phyloP scores from a whole-genome alignment of 1,140 invertebrate genomes.

The Theocolax elegans region DNA sequence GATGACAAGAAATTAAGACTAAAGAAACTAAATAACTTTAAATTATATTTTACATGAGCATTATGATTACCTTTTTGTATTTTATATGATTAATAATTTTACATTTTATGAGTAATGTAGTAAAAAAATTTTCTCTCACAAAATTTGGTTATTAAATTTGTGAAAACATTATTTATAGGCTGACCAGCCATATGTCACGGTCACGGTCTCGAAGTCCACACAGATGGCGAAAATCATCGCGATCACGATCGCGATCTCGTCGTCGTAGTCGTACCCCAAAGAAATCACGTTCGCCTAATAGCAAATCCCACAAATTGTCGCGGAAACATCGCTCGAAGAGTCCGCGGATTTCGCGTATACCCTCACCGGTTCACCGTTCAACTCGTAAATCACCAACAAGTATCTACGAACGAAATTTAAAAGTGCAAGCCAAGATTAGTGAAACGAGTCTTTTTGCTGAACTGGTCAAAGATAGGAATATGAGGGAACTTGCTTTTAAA shows the following conservation, averaged over 20 bases:
- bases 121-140: too few relatives aligned
- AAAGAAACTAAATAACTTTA: too few relatives aligned
- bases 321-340: constrained; percentile 65
- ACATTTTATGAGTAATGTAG: too few relatives aligned
- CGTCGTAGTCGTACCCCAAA: constrained; percentile 61
- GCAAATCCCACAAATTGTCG: constrained; percentile 58
- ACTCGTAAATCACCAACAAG: constrained; percentile 63
- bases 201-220: constrained; percentile 61
- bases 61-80: too few relatives aligned
- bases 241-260: constrained; percentile 60
- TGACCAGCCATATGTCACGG: constrained; percentile 58
- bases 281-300: constrained; percentile 63
- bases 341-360: constrained; percentile 59
- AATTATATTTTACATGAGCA: too few relatives aligned
- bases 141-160: too few relatives aligned
- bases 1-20: too few relatives aligned
- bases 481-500: constrained; percentile 78
- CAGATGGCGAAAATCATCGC: constrained; percentile 60
- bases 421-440: constrained; percentile 76
- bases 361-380: constrained; percentile 60
- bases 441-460: constrained; percentile 90
- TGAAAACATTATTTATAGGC: too few relatives aligned
- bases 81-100: too few relatives aligned
- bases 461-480: constrained; percentile 85
- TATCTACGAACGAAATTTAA: constrained; percentile 69